phyloP scores from a whole-genome alignment of 1,140 invertebrate genomes.

The Cheumatopsyche charites region DNA sequence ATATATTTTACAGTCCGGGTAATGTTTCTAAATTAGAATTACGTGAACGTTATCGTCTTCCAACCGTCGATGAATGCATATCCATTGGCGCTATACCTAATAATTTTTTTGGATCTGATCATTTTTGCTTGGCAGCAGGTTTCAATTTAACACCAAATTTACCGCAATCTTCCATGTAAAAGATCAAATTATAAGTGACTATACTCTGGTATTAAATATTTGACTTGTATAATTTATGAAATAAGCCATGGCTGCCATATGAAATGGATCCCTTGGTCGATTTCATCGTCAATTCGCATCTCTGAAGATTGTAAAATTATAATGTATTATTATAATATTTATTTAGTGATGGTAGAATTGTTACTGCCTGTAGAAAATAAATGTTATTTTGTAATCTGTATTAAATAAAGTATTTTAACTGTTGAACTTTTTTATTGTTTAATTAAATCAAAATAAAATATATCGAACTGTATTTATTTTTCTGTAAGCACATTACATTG shows the following conservation, averaged over 20 bases:
- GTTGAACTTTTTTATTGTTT: not conserved
- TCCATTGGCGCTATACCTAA: constrained; percentile 41
- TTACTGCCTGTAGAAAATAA: too few relatives aligned
- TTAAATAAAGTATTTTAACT: constrained; percentile 5
- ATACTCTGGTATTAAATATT: too few relatives aligned
- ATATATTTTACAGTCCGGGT: constrained; percentile 72
- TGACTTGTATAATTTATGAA: too few relatives aligned
- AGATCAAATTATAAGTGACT: not conserved
- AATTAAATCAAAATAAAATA: not conserved
- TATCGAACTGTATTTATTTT: too few relatives aligned
- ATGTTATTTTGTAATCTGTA: not conserved
- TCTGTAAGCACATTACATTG: too few relatives aligned
- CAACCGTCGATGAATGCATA: constrained; percentile 39
- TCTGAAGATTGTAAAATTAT: too few relatives aligned
- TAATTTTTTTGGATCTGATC: constrained; percentile 42
- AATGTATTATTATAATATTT: too few relatives aligned
- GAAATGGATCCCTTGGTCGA: too few relatives aligned
- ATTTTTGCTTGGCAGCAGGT: constrained; percentile 43
- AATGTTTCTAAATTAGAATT: constrained; percentile 25
- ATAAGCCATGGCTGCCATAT: not conserved
- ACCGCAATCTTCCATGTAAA: not conserved
- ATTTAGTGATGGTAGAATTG: too few relatives aligned
- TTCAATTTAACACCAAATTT: constrained; percentile 17
- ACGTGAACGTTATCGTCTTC: constrained; percentile 40
- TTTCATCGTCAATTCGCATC: too few relatives aligned